Percentiles rank a stretch among this genome's conserved stretches.
Evolutionary conservation across 2,888 invertebrate genomes (phyloP).

Genomic region (Chaetogeoica ovagalla): DNA sequence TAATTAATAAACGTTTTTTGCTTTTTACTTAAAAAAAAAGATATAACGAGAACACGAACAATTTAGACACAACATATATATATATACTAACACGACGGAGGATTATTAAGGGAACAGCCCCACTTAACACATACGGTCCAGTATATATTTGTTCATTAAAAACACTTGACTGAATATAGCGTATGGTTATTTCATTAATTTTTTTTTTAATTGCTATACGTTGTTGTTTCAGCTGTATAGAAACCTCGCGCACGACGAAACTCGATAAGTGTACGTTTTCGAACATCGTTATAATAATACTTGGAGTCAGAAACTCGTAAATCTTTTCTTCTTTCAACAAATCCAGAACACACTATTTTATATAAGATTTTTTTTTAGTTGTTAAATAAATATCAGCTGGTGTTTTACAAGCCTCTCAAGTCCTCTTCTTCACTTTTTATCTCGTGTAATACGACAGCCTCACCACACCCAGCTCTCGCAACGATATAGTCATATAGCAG

Average conservation of each 20-base stretch:
- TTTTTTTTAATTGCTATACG: conserved; percentile 1
- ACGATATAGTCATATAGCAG: no score
- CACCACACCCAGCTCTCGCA: no score
- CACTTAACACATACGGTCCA: conserved; percentile 13
- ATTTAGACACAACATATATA: conserved; percentile 1
- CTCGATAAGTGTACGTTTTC: background rate
- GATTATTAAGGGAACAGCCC: conserved; percentile 5
- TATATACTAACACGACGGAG: background rate
- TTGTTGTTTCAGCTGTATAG: background rate
- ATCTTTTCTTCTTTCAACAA: no score
- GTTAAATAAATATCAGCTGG: no score
- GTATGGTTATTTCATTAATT: background rate
- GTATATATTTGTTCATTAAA: conserved; percentile 7
- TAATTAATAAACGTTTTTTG: no score
- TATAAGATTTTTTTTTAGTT: no score
- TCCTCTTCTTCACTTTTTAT: no score
- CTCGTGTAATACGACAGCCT: no score
- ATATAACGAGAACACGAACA: background rate
- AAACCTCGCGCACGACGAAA: background rate
- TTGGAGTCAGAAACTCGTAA: no score
- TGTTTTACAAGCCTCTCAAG: no score
- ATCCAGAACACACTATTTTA: no score
- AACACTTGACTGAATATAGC: conserved; percentile 4
- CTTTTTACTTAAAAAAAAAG: background rate
- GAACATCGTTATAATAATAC: no score